Base-by-base conservation (phyloP, 2,888 invertebrate genomes). In the Ernsta delagoae region DNA sequence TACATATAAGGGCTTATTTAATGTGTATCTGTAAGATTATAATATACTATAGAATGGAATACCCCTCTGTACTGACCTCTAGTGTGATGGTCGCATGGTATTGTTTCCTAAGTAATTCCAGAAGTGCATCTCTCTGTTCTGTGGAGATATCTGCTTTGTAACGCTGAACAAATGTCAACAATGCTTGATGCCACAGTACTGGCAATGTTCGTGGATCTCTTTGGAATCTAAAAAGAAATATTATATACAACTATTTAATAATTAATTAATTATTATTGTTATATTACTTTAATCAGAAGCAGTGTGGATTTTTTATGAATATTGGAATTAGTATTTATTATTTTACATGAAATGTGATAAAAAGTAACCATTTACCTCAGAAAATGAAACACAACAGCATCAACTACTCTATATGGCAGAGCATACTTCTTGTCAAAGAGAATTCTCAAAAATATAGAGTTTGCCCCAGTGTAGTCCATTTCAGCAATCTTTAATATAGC, bases 391-490 rank as follows among this genome's bases (percentile, higher is more conserved):
- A 99, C 98, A 5, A 98, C 96, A 11, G 97, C 98, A 93, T 99
- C 99, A 5, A 99, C 95, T 1, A 99, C 99, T 78, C 98, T 94
- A 86, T 97, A 99, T 0, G 99, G 99, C 67, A 99, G 93, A 0
- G 99, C 98, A 93, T 99, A 99, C 84, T 99, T 98, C 89, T 99
- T 99, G 83, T 99, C 99, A 73, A 99, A 95, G 71, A 99, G 96
- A 83, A 98, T 97, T 71, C 98, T 94, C 67, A 99, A 94, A 83
- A 99, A 98, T 80, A 99, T 98, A 43, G 98, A 99, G 87, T 97
- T 99, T 0, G 99, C 98, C 2, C 99, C 99, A 34, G 96, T 97
- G 83, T 99, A 99, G 78, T 97, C 98, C 99, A 99, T 99, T 93
- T 99, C 98, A 54, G 99, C 98, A 70, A 99, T 97, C 93, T 98